A percentile compares a stretch with the other conserved stretches of the same genome.
These are phyloP conservation scores for Eupithecia centaureata DNA, from an alignment of 2,888 invertebrate species.

Conservation along the genomic window DNA sequence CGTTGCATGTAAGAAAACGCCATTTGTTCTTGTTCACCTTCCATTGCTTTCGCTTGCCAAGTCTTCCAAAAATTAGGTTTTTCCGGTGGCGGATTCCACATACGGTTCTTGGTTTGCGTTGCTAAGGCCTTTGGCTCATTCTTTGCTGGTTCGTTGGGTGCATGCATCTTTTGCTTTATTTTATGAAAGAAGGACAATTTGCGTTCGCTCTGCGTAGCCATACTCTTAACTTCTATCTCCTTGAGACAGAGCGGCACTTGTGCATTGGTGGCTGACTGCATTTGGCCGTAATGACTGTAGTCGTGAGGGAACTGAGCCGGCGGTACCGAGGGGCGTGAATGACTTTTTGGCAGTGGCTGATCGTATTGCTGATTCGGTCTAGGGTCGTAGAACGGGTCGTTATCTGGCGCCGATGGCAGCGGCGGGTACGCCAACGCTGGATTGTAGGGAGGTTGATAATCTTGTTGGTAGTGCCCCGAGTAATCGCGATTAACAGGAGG, in stretches of 20 bases:
- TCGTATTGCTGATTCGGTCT: slow-evolving; percentile 19
- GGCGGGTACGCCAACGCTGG: slow-evolving; percentile 21
- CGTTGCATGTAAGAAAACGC: slow-evolving; percentile 60
- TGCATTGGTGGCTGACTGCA: slow-evolving; percentile 25
- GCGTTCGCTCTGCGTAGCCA: slow-evolving; percentile 71
- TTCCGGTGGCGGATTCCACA: slow-evolving; percentile 33
- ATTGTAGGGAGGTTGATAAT: slow-evolving; percentile 40
- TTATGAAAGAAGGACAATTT: slow-evolving; percentile 67
- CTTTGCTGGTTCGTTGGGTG: slow-evolving; percentile 36
- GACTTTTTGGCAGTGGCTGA: slow-evolving; percentile 27
- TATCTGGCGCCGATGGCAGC: slow-evolving; percentile 1
- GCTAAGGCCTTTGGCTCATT: slow-evolving; percentile 46
- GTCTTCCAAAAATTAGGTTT: slow-evolving; percentile 58
- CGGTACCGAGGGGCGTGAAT: slow-evolving; percentile 45
- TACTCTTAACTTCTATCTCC: slow-evolving; percentile 76
- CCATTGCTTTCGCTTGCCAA: slow-evolving; percentile 52
- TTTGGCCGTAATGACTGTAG: slow-evolving; percentile 49
- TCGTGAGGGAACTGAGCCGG: slow-evolving; percentile 44
- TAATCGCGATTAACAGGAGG: background rate
- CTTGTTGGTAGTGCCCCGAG: slow-evolving; percentile 12
- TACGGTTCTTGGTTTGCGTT: slow-evolving; percentile 48
- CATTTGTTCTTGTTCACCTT: slow-evolving; percentile 47
- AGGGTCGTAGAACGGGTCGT: slow-evolving; percentile 29
- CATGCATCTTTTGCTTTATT: slow-evolving; percentile 58
- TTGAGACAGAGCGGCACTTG: slow-evolving; percentile 71